Conservation (phyloP, 37 sponge, comb jelly and placozoan species). For the Oopsacas minuta region DNA sequence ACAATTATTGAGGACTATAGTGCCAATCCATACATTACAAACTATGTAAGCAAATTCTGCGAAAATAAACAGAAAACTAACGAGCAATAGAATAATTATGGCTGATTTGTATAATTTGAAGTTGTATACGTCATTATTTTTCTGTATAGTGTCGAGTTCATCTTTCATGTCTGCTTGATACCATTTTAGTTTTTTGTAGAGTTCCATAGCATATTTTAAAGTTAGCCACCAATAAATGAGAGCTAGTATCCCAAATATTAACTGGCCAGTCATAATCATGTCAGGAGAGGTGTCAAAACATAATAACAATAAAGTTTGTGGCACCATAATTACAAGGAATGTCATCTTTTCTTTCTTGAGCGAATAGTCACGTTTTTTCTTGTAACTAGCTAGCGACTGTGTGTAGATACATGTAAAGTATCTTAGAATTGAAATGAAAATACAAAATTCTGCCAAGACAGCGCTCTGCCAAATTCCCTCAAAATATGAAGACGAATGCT, state of each 20-base stretch:
- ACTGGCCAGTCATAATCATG: background rate
- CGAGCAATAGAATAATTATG: background rate
- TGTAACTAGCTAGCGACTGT: background rate
- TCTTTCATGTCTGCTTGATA: background rate
- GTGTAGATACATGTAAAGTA: background rate
- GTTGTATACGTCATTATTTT: background rate
- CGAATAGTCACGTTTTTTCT: background rate
- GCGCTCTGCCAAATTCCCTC: background rate
- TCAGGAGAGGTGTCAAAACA: background rate
- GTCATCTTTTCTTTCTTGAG: background rate
- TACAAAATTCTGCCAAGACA: background rate
- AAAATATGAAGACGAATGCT: background rate
- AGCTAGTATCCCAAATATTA: background rate
- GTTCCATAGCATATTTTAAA: background rate
- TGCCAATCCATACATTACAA: background rate
- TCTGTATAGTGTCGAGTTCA: background rate
- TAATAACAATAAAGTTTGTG: background rate
- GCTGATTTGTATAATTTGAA: background rate
- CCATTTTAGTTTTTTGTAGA: background rate
- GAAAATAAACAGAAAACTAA: background rate
- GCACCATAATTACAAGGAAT: background rate
- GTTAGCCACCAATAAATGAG: background rate
- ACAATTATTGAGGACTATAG: background rate
- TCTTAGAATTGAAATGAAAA: background rate
- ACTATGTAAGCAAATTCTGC: background rate